A percentile compares a stretch with the other conserved stretches of the same genome.
phyloP scores from a whole-genome alignment of 1,140 invertebrate genomes.

The Drosophila asahinai region DNA sequence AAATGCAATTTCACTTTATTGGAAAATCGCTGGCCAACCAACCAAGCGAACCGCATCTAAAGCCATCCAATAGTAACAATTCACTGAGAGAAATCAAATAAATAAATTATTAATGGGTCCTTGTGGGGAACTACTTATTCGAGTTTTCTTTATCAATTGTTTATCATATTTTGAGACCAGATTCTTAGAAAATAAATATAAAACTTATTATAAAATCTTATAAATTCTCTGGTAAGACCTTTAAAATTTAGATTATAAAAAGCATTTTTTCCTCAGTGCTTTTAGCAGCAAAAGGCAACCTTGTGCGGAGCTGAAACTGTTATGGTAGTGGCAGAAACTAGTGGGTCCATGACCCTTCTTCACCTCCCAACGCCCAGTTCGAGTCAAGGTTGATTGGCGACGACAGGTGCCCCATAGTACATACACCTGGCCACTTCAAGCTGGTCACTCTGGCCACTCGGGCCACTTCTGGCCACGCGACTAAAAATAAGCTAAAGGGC shows the following conservation, averaged over 20 bases:
- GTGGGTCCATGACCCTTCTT: conserved; percentile 25
- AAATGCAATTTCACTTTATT: conserved; percentile 82
- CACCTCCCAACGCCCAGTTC: conserved; percentile 25
- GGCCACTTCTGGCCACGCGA: conserved; percentile 48
- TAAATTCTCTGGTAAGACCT: not conserved
- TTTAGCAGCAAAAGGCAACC: conserved; percentile 26
- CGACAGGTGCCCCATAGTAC: conserved; percentile 53
- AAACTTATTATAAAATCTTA: not conserved
- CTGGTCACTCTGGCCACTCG: conserved; percentile 44
- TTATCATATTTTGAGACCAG: too few relatives aligned
- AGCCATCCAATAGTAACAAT: conserved; percentile 36
- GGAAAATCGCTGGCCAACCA: conserved; percentile 78
- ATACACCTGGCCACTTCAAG: conserved; percentile 57
- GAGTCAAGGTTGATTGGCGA: conserved; percentile 65
- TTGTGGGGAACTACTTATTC: too few relatives aligned
- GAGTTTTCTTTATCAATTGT: too few relatives aligned
- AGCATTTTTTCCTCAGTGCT: not conserved
- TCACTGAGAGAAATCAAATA: conserved; percentile 1
- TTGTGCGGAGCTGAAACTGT: conserved; percentile 9
- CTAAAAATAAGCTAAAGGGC: conserved; percentile 60
- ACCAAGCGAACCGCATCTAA: conserved; percentile 64
- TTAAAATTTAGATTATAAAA: not conserved
- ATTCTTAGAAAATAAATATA: not conserved
- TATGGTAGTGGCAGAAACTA: conserved; percentile 18
- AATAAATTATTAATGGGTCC: not conserved